phyloP scores from a whole-genome alignment of 2,797 vertebrate genomes.

The Xenentodon cancila region DNA sequence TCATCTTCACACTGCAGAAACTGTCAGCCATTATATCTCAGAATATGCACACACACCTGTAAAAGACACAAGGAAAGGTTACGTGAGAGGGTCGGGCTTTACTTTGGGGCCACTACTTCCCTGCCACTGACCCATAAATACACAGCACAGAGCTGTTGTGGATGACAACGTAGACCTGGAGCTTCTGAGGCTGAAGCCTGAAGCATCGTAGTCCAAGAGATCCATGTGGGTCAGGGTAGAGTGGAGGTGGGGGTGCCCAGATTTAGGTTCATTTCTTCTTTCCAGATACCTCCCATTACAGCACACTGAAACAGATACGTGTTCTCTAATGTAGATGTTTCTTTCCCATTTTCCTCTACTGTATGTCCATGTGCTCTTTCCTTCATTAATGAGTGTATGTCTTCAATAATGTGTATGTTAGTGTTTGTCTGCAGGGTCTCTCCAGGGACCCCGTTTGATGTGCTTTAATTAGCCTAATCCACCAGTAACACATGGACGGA shows the following conservation, averaged over 20 bases:
- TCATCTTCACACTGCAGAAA: not conserved
- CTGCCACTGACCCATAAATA: constrained; percentile 61
- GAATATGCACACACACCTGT: constrained; percentile 7
- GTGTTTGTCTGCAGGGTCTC: constrained; percentile 40
- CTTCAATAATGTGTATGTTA: constrained; percentile 25
- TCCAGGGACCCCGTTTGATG: constrained; percentile 63
- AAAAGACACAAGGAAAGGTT: constrained; percentile 17
- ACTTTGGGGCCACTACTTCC: constrained; percentile 59
- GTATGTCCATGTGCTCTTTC: constrained; percentile 34
- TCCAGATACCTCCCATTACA: not conserved
- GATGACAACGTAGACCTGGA: constrained; percentile 41
- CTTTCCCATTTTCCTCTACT: constrained; percentile 29
- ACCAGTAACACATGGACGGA: constrained; percentile 68
- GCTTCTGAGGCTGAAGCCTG: constrained; percentile 27
- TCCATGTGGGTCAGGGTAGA: not conserved
- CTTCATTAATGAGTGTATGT: constrained; percentile 48
- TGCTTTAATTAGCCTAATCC: constrained; percentile 81
- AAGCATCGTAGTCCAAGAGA: constrained; percentile 11
- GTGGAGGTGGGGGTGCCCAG: constrained; percentile 1
- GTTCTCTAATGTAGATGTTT: constrained; percentile 31
- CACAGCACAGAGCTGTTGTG: constrained; percentile 53
- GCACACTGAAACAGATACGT: constrained; percentile 1
- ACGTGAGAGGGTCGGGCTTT: constrained; percentile 38
- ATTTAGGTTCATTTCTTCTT: constrained; percentile 16
- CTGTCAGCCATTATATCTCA: not conserved